Base-by-base conservation (phyloP, 2,113 vertebrate species). In the Scartelaos histophorus region DNA sequence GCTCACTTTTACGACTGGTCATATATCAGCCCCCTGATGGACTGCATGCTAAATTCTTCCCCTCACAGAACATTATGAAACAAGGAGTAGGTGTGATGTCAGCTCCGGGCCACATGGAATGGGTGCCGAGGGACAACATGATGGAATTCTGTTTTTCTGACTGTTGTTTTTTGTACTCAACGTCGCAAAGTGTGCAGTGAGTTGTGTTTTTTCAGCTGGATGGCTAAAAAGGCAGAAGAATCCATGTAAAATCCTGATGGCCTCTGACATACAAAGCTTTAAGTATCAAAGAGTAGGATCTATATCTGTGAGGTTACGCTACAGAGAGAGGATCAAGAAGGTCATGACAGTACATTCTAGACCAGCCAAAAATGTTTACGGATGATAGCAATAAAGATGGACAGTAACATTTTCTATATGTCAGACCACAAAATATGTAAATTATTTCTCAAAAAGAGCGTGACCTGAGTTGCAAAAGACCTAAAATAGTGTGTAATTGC, bases 161-260 rank as follows among this genome's bases (percentile, higher is more conserved):
- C 66, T 69, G 34, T 65, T 64, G 22, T 71, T 60, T 10, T 29
- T 5, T 29, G 9, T 6, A 61, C 66, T 74, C 67, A 74, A 47
- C 47, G 34, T 69, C 74, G 69, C 25, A 0, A 13, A 67, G 76
- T 76, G 38, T 53, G 75, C 56, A 78, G 71, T 22, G 13, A 71
- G 69, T 69, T 62, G 24, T 90, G 85, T 88, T 88, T 87, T 89
- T 76, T 87, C 83, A 90, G 89, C 88, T 91, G 88, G 69, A 80
- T 71, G 57, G 11, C 73, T 82, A 71, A 49, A 35, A 69, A 79
- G 80, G 82, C 38, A 57, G 81, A 77, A 57, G 76, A 78, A 61
- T 58, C 21, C 21, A 13, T 58, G 58, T 17, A 34, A 64, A 64
- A 19, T 64, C 7, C 24, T 7, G 16, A 29, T 29, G 60, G 9